Conservation (phyloP, 2,797 vertebrate species). For the Psittacula echo region DNA sequence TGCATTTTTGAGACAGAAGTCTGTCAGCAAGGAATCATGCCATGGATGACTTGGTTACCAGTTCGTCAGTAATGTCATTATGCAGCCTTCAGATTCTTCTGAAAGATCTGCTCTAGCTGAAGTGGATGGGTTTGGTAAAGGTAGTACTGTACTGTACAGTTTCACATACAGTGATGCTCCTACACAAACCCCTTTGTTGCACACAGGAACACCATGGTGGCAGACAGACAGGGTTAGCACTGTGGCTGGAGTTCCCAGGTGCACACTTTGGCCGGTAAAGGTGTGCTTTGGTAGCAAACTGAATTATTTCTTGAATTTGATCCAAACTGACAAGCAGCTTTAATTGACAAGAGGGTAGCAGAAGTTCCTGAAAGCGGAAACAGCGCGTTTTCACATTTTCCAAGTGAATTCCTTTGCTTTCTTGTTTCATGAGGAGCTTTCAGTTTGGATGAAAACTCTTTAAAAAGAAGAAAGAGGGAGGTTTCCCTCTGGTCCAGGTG, state of each 20-base stretch:
- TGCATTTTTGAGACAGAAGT: conserved; percentile 13
- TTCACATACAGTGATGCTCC: not conserved
- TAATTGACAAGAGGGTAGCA: not conserved
- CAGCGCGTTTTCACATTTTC: not conserved
- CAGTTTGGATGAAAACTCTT: not conserved
- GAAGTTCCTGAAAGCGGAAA: not conserved
- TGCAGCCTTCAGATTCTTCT: not conserved
- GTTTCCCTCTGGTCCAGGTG: not conserved
- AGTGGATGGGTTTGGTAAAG: not conserved
- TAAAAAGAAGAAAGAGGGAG: not conserved
- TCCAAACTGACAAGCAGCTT: not conserved
- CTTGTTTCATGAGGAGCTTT: not conserved
- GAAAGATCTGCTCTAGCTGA: not conserved
- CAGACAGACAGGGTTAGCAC: not conserved
- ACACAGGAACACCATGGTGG: not conserved
- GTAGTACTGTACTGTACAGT: not conserved
- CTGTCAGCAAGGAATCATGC: not conserved
- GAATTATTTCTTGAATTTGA: not conserved
- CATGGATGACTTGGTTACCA: not conserved
- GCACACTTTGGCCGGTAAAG: fast-evolving
- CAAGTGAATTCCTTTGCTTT: not conserved
- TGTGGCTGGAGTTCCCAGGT: fast-evolving
- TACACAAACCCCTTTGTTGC: not conserved
- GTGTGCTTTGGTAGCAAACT: not conserved
- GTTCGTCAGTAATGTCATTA: not conserved